Evolutionary conservation across 2,797 vertebrate genomes (phyloP).

Genomic region (Florisuga fusca): DNA sequence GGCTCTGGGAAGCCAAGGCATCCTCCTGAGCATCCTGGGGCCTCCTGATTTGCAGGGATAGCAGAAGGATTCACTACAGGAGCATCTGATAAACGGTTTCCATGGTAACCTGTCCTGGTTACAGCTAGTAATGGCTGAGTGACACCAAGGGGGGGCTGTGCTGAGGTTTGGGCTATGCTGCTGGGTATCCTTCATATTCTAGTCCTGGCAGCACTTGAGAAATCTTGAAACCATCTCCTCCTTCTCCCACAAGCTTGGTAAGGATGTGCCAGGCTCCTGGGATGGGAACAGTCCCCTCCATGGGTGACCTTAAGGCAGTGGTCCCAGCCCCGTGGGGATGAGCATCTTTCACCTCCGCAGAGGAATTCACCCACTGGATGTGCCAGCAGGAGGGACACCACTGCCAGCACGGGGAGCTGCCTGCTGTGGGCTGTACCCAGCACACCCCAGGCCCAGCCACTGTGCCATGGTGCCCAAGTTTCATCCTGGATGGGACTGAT

Average conservation of each 20-base stretch:
- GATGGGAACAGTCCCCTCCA: neutral
- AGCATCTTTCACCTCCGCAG: fast-evolving
- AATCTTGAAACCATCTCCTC: neutral
- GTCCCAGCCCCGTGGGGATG: neutral
- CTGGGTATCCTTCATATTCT: fast-evolving
- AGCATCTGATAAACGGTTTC: neutral
- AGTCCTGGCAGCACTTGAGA: neutral
- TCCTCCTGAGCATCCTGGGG: fast-evolving
- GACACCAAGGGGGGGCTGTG: neutral
- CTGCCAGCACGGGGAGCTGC: fast-evolving
- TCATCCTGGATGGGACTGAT: fast-evolving
- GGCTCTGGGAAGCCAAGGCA: neutral
- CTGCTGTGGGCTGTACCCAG: fast-evolving
- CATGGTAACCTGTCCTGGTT: neutral
- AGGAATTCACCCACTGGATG: fast-evolving
- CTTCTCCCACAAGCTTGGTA: neutral
- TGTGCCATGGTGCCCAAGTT: neutral
- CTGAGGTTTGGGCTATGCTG: neutral
- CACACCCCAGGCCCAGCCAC: neutral
- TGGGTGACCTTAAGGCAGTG: fast-evolving
- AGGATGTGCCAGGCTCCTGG: neutral
- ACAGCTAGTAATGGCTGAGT: fast-evolving
- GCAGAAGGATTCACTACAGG: neutral
- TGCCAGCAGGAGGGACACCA: neutral
- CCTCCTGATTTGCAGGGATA: neutral